phyloP scores from a whole-genome alignment of 2,888 invertebrate genomes.

The Timandra comae region DNA sequence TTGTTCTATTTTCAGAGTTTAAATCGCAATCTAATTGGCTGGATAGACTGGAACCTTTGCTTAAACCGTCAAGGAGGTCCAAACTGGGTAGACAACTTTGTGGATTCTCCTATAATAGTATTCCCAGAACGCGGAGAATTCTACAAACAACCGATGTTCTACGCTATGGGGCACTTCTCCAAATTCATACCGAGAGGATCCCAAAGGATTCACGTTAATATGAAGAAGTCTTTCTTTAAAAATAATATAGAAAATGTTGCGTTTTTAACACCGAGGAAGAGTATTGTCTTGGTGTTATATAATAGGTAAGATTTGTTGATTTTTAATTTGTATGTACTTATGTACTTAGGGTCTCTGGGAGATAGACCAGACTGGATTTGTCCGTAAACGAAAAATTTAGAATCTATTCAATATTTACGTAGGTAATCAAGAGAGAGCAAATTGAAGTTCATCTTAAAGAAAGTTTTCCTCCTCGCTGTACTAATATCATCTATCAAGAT shows the following conservation, averaged over 20 bases:
- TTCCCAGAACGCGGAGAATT: conserved; percentile 78
- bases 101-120: conserved; percentile 85
- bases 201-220: conserved; percentile 29
- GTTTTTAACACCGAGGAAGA: conserved; percentile 46
- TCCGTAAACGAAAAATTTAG: too few relatives aligned
- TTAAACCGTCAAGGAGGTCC: conserved; percentile 87
- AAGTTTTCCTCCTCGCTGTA: too few relatives aligned
- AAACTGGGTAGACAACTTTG: conserved; percentile 84
- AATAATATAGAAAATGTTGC: conserved; percentile 30
- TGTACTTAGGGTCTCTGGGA: too few relatives aligned
- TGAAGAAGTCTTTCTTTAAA: conserved; percentile 15
- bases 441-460: too few relatives aligned
- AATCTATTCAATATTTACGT: too few relatives aligned
- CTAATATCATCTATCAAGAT: too few relatives aligned
- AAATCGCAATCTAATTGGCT: conserved; percentile 85
- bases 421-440: too few relatives aligned
- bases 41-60: conserved; percentile 95
- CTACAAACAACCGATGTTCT: conserved; percentile 93
- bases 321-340: too few relatives aligned
- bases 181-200: conserved; percentile 82
- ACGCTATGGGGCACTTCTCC: conserved; percentile 88
- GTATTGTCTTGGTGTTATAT: conserved; percentile 48
- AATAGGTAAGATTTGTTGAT: conserved; percentile 62
- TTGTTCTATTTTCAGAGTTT: conserved; percentile 74
- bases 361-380: too few relatives aligned